Evolutionary conservation across 2,888 invertebrate species (phyloP).

Genomic region (Cosmopolites sordidus): DNA sequence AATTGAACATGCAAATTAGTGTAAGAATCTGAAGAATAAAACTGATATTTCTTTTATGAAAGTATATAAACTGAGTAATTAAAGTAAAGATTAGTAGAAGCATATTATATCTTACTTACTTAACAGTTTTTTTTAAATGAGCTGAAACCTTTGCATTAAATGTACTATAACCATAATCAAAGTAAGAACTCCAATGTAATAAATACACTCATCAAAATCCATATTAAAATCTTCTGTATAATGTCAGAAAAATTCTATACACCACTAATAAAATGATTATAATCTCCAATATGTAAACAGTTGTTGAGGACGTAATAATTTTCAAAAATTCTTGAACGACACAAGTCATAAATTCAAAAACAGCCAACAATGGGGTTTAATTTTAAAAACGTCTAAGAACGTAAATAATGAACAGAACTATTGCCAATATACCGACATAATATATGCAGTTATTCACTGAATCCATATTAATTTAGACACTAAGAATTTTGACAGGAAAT

Average conservation of each 20-base stretch:
- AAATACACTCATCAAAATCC: conserved; percentile 27
- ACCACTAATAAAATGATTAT: conserved; percentile 6
- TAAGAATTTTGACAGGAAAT: conserved; percentile 16
- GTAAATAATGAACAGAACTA: conserved; percentile 28
- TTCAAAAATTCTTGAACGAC: conserved; percentile 12
- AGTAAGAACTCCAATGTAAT: conserved; percentile 25
- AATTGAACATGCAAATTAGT: no score
- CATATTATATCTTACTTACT: no score
- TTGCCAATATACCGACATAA: conserved; percentile 31
- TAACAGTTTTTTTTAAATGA: neutral
- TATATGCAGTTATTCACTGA: conserved; percentile 32
- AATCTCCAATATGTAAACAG: conserved; percentile 7
- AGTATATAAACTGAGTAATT: no score
- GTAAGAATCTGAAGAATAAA: no score
- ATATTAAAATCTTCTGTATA: conserved; percentile 8
- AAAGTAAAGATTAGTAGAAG: no score
- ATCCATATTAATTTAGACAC: conserved; percentile 16
- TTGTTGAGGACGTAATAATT: conserved; percentile 14
- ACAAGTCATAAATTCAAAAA: conserved; percentile 14
- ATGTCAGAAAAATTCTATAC: conserved; percentile 9
- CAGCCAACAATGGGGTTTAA: neutral
- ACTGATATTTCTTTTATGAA: no score
- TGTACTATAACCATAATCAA: conserved; percentile 21
- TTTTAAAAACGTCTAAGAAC: conserved; percentile 24
- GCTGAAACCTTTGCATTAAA: conserved; percentile 12